phyloP scores from a whole-genome alignment of 2,797 vertebrate species.

The Tachyglossus aculeatus region DNA sequence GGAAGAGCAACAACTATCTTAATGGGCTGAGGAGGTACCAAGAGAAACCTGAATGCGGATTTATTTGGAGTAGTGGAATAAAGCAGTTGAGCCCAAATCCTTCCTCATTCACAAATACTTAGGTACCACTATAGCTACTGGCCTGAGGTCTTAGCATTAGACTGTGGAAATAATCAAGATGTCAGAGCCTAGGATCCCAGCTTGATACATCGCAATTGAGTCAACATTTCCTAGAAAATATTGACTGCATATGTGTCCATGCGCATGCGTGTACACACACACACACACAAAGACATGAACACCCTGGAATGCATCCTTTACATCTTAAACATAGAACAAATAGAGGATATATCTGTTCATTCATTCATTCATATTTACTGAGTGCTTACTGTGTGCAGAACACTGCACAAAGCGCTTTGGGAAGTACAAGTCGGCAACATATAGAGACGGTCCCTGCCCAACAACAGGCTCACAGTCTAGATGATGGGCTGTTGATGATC shows the following conservation, averaged over 20 bases:
- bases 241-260: not conserved
- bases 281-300: too few relatives aligned
- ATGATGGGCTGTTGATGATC: too few relatives aligned
- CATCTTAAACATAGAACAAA: too few relatives aligned
- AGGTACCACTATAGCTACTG: slow-evolving; percentile 60
- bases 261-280: not conserved
- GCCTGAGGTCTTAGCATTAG: slow-evolving; percentile 51
- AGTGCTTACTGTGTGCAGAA: too few relatives aligned
- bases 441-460: too few relatives aligned
- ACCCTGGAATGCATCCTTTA: too few relatives aligned
- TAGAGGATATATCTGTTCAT: too few relatives aligned
- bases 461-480: too few relatives aligned
- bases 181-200: slow-evolving; percentile 49
- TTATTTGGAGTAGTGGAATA: slow-evolving; percentile 4
- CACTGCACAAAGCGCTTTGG: too few relatives aligned
- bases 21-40: slow-evolving; percentile 49
- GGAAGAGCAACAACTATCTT: slow-evolving; percentile 57
- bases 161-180: too few relatives aligned
- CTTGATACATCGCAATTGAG: slow-evolving; percentile 64
- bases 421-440: too few relatives aligned
- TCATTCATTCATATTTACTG: too few relatives aligned
- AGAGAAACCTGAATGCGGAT: slow-evolving; percentile 55
- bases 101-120: slow-evolving; percentile 58
- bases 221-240: slow-evolving; percentile 51
- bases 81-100: slow-evolving; percentile 58